Evolutionary conservation across 2,888 invertebrate species (phyloP), one percentile per base, ranked within the genome.

Genomic region (Cheilosia soror): DNA sequence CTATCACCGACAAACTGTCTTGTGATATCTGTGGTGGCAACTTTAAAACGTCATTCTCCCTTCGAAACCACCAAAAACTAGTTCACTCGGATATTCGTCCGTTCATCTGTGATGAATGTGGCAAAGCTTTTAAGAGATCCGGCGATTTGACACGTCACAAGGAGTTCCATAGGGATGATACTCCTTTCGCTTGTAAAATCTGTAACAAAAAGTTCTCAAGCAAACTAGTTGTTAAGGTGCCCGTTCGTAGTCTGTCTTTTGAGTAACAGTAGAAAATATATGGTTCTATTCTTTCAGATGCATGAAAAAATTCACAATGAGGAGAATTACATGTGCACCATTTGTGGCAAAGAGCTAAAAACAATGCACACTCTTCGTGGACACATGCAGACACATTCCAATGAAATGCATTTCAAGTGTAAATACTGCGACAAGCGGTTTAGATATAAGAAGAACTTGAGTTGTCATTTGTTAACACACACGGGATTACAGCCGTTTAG

Each of bases 91-190:
- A 75, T 25, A 29, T 25, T 9, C 79, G 68, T n/a, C 53, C 62
- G 13, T 80, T 68, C 33, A 33, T 80, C 20, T 80, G 80, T 25
- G 80, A 80, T 11, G 68, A 68, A 49, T 80, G 80, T 11, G 80
- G 80, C 2, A 37, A 53, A 4, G 68, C 33, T 1, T 80, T 75
- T 25, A 80, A 80, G 42, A 20, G 66, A 11, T 53, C 68, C 1
- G 65, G 73, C 2, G 80, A 80, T 58, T 40, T 80, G 11, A 60
- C 60, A 2, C 80, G 80, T 9, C 80, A 80, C 68, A 80, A 80
- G 31, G 80, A 80, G 5, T 80, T 80, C 15, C 80, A 80, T n/a
- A 37, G 73, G 7, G 80, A 75, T 31, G 73, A 80, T 15, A 80
- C 73, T 0, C 80, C 80, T 2, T 80, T 80, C 13, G 62, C 80